Conservation (phyloP, 2,797 vertebrate genomes). For the Darevskia mixta region DNA sequence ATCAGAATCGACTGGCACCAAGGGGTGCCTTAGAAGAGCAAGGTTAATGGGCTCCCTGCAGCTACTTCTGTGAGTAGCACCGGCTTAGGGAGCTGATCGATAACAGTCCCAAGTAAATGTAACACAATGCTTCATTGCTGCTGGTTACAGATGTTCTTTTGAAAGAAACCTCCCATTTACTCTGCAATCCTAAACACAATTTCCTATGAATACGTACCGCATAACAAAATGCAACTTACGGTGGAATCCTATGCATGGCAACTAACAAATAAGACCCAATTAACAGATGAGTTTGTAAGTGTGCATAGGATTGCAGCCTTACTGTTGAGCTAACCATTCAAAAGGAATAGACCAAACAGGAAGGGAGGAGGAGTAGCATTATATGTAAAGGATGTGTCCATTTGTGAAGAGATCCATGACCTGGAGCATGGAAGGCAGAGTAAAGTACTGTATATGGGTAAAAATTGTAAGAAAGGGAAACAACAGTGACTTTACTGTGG, state of each 20-base stretch:
- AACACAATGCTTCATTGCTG: not conserved
- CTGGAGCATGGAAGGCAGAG: too few species aligned
- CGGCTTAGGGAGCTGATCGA: conserved; percentile 1
- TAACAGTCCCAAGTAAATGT: not conserved
- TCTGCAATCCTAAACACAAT: not conserved
- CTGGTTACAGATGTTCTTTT: not conserved
- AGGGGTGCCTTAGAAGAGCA: conserved; percentile 6
- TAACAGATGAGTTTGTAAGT: too few species aligned
- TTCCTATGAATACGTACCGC: not conserved
- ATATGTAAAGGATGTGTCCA: too few species aligned
- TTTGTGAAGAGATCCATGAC: too few species aligned
- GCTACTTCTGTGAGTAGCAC: conserved; percentile 13
- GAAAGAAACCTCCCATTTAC: not conserved
- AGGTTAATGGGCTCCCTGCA: conserved; percentile 25
- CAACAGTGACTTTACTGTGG: too few species aligned
- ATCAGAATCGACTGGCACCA: conserved; percentile 12
- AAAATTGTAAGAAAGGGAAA: too few species aligned
- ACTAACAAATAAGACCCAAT: not conserved
- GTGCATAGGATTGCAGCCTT: too few species aligned
- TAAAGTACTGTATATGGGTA: too few species aligned
- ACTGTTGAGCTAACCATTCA: too few species aligned
- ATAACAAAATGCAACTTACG: not conserved
- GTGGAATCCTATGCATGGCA: not conserved
- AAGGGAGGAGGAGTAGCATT: too few species aligned
- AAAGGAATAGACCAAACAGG: too few species aligned